Base-by-base conservation (phyloP, 2,113 vertebrate genomes). In the Pelobates fuscus region DNA sequence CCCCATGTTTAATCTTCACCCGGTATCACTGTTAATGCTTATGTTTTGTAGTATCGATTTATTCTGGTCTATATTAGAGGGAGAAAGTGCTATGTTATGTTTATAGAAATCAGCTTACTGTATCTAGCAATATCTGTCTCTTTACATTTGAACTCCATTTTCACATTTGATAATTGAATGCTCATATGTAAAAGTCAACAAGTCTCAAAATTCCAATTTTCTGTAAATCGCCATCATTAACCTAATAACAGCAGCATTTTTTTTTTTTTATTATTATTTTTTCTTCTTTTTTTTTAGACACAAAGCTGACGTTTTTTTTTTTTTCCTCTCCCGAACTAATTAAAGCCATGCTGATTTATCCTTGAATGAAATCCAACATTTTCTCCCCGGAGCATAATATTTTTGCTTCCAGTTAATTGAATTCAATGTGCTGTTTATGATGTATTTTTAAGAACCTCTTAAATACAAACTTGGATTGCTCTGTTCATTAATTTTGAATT, bases 381-480 rank as follows among this genome's bases (percentile, higher is more conserved):
- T 73, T 12, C 7, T 37, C 62, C 74, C 81, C 78, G 64, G 69
- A 81, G 79, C 30, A 32, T 69, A 78, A 10, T 23, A 32, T 78
- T 82, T 82, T 81, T 80, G 62, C 71, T 80, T 66, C 71, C 68
- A 2, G 54, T 79, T 80, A 79, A 84, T 76, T 82, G 74, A 84
- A 84, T 78, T 79, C 46, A 78, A 46, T 67, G 37, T 74, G 32
- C 67, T 65, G 60, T 81, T 84, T 74, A 80, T 67, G 63, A 81
- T 60, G 65, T 41, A 72, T 79, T 81, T 85, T 79, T 46, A 23
- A 84, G 80, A 81, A 82, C 70, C 65, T 65, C 52, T 76, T 74
- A 66, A 27, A 79, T 83, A 83, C 72, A 80, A 84, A 78, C 23
- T 78, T 46, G 0, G 69, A 81, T 81, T 67, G 20, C 52, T 81